A percentile compares a stretch with the other conserved stretches of the same genome.
These are phyloP conservation scores for Alfaro cultratus DNA, from an alignment of 2,797 vertebrate species.

Conservation along the genomic window DNA sequence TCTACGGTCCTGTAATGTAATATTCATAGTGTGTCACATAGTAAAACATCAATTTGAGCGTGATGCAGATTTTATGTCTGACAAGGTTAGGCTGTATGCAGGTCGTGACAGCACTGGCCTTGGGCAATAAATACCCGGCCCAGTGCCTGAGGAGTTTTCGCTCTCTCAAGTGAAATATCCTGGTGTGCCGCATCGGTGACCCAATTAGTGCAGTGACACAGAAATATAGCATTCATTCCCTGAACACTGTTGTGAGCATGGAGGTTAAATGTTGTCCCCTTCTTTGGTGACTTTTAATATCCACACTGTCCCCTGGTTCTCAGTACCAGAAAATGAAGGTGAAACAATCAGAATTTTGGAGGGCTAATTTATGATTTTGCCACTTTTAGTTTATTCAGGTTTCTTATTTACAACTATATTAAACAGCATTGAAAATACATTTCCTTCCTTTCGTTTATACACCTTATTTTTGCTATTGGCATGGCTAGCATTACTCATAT, in stretches of 20 bases:
- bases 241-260: constrained; percentile 33
- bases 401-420: not conserved
- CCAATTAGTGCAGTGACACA: constrained; percentile 81
- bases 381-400: not conserved
- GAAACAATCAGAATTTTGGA: not conserved
- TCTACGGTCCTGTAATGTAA: constrained; percentile 92
- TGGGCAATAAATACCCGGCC: constrained; percentile 75
- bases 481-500: not conserved
- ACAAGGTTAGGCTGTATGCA: constrained; percentile 84
- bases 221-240: constrained; percentile 60
- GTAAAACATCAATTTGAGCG: constrained; percentile 92
- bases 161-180: constrained; percentile 73
- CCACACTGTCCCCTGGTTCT: constrained; percentile 28
- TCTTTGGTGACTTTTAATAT: constrained; percentile 3
- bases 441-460: not conserved
- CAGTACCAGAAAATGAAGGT: not conserved
- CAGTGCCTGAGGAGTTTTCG: constrained; percentile 62
- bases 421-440: not conserved
- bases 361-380: not conserved
- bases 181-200: constrained; percentile 55
- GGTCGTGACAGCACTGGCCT: constrained; percentile 82
- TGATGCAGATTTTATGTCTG: constrained; percentile 88
- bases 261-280: constrained; percentile 56
- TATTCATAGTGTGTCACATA: constrained; percentile 96
- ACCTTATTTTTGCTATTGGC: not conserved